A percentile compares a stretch with the other conserved stretches of the same genome.
Evolutionary conservation across 2,888 invertebrate species (phyloP).

Genomic region (Drosophila pseudotalamancana): DNA sequence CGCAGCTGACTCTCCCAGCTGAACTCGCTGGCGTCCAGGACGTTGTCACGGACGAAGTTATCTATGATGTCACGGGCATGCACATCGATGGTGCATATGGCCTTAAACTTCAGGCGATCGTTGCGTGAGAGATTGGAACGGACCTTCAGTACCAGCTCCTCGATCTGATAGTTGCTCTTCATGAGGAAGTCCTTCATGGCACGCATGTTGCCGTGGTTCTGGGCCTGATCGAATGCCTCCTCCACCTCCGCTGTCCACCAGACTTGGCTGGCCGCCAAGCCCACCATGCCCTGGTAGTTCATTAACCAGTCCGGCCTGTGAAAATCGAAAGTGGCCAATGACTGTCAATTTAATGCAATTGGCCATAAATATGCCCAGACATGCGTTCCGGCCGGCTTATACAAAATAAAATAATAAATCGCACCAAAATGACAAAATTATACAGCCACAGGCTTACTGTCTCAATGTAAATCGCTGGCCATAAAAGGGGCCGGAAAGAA

Average conservation of each 20-base stretch:
- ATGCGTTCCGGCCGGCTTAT: constrained; percentile 62
- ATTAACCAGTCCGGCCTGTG: constrained; percentile 93
- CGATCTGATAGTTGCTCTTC: constrained; percentile 91
- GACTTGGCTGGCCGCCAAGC: constrained; percentile 93
- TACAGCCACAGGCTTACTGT: constrained; percentile 65
- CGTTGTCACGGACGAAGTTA: constrained; percentile 91
- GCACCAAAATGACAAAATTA: constrained; percentile 82
- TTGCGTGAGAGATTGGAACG: constrained; percentile 90
- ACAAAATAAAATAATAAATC: constrained; percentile 81
- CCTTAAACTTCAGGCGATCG: constrained; percentile 94
- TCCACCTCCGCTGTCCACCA: constrained; percentile 99
- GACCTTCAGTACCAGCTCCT: constrained; percentile 91
- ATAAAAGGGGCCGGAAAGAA: constrained; percentile 60
- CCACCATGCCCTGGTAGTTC: constrained; percentile 94
- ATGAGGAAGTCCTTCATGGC: constrained; percentile 96
- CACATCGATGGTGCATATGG: constrained; percentile 95
- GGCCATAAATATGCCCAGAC: constrained; percentile 74
- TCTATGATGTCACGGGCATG: constrained; percentile 96
- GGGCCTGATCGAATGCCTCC: constrained; percentile 90
- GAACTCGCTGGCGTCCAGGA: constrained; percentile 93
- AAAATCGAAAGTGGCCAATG: constrained; percentile 73
- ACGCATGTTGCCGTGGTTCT: constrained; percentile 89
- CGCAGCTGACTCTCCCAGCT: constrained; percentile 97
- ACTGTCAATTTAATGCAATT: constrained; percentile 81
- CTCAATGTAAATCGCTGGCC: constrained; percentile 75